phyloP scores from a whole-genome alignment of 2,113 vertebrate genomes.

The Limnothrissa miodon region DNA sequence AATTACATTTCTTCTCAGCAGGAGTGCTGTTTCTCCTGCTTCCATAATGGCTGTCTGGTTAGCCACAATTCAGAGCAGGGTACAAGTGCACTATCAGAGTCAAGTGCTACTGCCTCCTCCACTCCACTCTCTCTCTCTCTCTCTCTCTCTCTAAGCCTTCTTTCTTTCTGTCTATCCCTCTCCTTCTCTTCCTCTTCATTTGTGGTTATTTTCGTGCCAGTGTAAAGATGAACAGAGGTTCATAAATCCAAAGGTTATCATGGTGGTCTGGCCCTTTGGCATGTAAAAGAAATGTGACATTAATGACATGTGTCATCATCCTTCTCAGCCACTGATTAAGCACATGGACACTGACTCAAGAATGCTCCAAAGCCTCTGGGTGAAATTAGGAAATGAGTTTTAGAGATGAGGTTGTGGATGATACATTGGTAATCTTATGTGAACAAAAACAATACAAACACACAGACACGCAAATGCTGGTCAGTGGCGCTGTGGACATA shows the following conservation, averaged over 20 bases:
- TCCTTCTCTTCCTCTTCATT: not conserved
- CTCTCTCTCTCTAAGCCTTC: not conserved
- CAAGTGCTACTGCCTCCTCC: not conserved
- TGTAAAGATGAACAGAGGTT: not conserved
- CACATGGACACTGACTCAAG: constrained; percentile 84
- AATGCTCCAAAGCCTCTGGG: not conserved
- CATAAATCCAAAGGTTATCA: not conserved
- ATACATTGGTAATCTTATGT: not conserved
- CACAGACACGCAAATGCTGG: not conserved
- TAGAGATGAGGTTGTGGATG: not conserved
- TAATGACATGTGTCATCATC: constrained; percentile 63
- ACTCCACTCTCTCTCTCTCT: not conserved
- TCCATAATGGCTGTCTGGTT: not conserved
- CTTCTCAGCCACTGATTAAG: constrained; percentile 91
- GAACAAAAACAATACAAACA: constrained; percentile 65
- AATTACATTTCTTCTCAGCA: not conserved
- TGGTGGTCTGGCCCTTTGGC: not conserved
- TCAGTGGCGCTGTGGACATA: too few relatives aligned
- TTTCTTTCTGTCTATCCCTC: not conserved
- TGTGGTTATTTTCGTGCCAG: not conserved
- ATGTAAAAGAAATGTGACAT: not conserved
- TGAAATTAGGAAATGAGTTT: not conserved
- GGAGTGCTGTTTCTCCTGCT: not conserved
- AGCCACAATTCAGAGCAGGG: not conserved
- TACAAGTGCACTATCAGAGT: not conserved